A percentile compares a stretch with the other conserved stretches of the same genome.
Conservation (phyloP, 2,888 invertebrate genomes). For the Scaptomyza reducta region DNA sequence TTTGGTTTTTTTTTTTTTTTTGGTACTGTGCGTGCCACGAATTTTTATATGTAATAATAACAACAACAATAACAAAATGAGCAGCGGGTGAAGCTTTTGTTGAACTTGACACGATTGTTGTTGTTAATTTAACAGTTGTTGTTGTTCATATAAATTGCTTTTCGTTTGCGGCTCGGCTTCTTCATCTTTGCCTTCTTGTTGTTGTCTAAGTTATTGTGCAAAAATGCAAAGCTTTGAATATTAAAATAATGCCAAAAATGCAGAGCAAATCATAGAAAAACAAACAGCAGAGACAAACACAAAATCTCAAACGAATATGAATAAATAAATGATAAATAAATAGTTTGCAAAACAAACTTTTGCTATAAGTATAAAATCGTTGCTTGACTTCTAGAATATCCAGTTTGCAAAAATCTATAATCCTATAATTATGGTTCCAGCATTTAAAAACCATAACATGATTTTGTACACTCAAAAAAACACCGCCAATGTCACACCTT, state of each 20-base stretch:
- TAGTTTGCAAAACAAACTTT: background rate
- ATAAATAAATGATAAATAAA: slow-evolving; percentile 11
- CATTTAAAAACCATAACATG: background rate
- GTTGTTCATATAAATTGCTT: slow-evolving; percentile 43
- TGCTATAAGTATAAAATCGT: background rate
- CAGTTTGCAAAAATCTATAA: background rate
- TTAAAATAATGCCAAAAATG: slow-evolving; percentile 49
- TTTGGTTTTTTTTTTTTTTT: slow-evolving; percentile 10
- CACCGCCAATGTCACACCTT: background rate
- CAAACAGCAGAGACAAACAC: slow-evolving; percentile 18
- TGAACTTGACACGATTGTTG: slow-evolving; percentile 74
- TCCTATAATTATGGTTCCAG: background rate
- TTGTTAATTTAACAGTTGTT: slow-evolving; percentile 33
- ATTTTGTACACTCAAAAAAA: background rate
- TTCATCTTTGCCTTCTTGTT: slow-evolving; percentile 22
- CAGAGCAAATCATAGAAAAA: slow-evolving; percentile 15
- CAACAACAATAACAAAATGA: slow-evolving; percentile 29
- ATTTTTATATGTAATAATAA: slow-evolving; percentile 40
- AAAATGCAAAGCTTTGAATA: slow-evolving; percentile 65
- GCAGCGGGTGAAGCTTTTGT: slow-evolving; percentile 72
- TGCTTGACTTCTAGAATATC: background rate
- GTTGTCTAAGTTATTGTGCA: slow-evolving; percentile 63
- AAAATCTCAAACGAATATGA: slow-evolving; percentile 19
- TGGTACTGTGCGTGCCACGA: slow-evolving; percentile 64
- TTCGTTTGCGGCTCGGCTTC: slow-evolving; percentile 19